phyloP scores from a whole-genome alignment of 2,797 vertebrate genomes.

The Avahi laniger region DNA sequence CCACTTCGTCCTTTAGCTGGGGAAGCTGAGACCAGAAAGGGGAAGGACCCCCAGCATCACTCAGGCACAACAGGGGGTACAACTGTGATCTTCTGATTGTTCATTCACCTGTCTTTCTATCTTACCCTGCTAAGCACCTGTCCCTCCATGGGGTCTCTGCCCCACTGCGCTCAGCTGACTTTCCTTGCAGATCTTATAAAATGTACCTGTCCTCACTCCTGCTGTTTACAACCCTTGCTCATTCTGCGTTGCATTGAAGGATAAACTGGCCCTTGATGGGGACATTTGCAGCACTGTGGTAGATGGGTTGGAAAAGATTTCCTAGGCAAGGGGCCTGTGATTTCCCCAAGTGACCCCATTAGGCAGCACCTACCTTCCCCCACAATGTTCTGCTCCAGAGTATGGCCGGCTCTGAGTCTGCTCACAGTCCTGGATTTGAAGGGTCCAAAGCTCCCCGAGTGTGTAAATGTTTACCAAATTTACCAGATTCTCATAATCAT shows the following conservation, averaged over 20 bases:
- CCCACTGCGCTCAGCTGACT: background rate
- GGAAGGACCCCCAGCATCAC: background rate
- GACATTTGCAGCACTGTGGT: background rate
- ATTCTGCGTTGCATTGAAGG: background rate
- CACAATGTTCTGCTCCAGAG: background rate
- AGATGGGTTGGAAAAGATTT: background rate
- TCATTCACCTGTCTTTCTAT: background rate
- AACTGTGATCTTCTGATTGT: background rate
- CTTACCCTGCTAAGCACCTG: background rate
- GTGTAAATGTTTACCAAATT: background rate
- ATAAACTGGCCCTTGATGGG: background rate
- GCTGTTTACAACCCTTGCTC: background rate
- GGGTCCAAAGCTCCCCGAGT: background rate
- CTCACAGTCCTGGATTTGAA: background rate
- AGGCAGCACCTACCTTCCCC: background rate
- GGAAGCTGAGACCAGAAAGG: background rate
- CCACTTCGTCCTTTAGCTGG: background rate
- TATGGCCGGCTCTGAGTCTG: too few relatives aligned
- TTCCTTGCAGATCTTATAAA: background rate
- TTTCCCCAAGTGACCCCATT: background rate
- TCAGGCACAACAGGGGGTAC: background rate
- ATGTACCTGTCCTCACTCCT: background rate
- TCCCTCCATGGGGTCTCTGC: rapidly evolving
- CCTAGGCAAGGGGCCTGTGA: background rate
- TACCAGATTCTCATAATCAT: background rate